Percentiles rank a stretch among this genome's conserved stretches.
Evolutionary conservation across 2,797 vertebrate genomes (phyloP).

Genomic region (Pteronotus mesoamericanus): DNA sequence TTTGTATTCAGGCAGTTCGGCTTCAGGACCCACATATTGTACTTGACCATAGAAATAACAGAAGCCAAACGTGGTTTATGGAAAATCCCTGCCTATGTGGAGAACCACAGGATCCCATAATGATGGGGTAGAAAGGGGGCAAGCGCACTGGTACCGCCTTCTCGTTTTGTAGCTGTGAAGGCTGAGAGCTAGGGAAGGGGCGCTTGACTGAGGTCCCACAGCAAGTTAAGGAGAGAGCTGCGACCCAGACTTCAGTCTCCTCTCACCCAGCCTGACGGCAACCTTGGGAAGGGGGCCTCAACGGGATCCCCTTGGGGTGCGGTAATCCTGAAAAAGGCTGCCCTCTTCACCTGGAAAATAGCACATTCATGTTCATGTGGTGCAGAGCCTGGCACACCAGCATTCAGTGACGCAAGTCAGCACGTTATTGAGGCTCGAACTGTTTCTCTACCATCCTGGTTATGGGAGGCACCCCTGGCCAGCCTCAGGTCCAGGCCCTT

Average conservation of each 20-base stretch:
- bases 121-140: fast-evolving
- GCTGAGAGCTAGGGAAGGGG: background rate
- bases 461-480: background rate
- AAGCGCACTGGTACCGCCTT: fast-evolving
- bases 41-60: fast-evolving
- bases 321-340: background rate
- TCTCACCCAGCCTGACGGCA: background rate
- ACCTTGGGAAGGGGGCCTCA: fast-evolving
- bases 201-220: background rate
- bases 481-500: background rate
- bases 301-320: fast-evolving
- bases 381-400: fast-evolving
- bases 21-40: background rate
- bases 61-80: fast-evolving
- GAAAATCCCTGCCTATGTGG: fast-evolving
- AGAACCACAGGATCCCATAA: background rate
- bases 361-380: fast-evolving
- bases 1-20: background rate
- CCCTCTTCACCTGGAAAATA: background rate
- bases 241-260: background rate
- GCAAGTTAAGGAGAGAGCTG: background rate
- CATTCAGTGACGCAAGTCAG: fast-evolving
- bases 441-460: fast-evolving
- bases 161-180: background rate
- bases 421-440: fast-evolving